Evolutionary conservation across 2,113 vertebrate genomes (phyloP).

Genomic region (Calypte anna): DNA sequence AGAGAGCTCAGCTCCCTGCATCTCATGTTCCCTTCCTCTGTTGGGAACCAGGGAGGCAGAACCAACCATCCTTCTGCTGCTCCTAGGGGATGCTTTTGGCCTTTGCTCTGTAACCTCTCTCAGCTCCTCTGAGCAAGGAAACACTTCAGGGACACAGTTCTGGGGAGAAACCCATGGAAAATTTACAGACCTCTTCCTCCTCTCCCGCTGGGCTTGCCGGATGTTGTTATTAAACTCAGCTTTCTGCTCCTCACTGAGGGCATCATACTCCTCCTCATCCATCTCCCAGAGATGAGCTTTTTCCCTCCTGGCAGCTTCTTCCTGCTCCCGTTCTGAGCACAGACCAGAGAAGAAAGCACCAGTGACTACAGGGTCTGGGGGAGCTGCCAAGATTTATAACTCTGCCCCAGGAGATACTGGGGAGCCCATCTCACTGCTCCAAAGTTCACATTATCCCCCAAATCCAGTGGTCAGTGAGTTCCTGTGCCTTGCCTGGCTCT

Average conservation of each 20-base stretch:
- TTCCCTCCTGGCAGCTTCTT: slow-evolving; percentile 58
- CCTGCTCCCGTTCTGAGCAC: slow-evolving; percentile 64
- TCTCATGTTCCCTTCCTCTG: background rate
- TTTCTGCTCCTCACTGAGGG: slow-evolving; percentile 79
- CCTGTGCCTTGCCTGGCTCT: background rate
- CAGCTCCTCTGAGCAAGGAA: background rate
- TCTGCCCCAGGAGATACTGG: background rate
- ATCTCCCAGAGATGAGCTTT: slow-evolving; percentile 71
- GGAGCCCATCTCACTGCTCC: background rate
- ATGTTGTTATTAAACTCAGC: slow-evolving; percentile 45
- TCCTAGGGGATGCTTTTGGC: background rate
- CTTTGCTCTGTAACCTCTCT: background rate
- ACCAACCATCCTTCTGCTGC: background rate
- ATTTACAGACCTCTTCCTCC: slow-evolving; percentile 76
- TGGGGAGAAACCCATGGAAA: background rate
- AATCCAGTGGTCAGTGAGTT: rapidly evolving
- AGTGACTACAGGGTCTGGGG: background rate
- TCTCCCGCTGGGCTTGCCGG: slow-evolving; percentile 49
- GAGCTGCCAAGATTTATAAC: background rate
- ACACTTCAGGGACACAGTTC: background rate
- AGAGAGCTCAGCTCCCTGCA: background rate
- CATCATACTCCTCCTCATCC: slow-evolving; percentile 84
- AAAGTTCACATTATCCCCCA: background rate
- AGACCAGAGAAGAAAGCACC: background rate
- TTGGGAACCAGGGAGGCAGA: background rate